Base-by-base conservation (phyloP, 2,113 vertebrate genomes). In the Pollimyrus isidori region DNA sequence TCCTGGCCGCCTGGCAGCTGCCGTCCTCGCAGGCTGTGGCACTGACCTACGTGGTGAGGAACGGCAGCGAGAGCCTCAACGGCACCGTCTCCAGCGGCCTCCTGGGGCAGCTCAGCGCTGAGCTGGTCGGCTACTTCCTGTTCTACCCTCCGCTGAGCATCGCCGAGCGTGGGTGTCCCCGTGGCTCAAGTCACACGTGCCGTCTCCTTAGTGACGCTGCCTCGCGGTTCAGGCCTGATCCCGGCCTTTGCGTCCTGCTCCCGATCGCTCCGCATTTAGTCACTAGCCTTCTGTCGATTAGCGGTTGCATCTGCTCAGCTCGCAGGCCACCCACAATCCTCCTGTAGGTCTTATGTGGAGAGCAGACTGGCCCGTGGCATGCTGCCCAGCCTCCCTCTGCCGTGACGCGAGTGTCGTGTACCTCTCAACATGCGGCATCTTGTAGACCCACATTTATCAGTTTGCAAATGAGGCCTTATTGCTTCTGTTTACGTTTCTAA, bases 91-190 rank as follows among this genome's bases (percentile, higher is more conserved):
- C 98, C 94, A 99, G 98, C 89, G 96, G 96, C 90, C 97, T 99
- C 62, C 97, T 99, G 73, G 97, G 97, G 92, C 97, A 98, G 93
- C 97, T 99, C 91, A 98, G 97, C 0, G 97, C 97, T 0, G 98
- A 99, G 93, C 95, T 99, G 92, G 97, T 99, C 90, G 98, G 98
- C 35, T 99, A 99, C 96, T 99, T 99, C 86, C 97, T 99, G 88
- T 98, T 97, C 93, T 99, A 97, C 94, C 98, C 98, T 0, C 98
- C 98, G 0, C 96, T 98, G 92, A 95, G 97, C 93, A 98, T 99
- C 7, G 98, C 98, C 1, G 98, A 99, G 93, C 97, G 98, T 99
- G 95, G 97, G 98, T 97, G 91, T 21, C 48, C 80, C n/a, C 50
- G 87, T 7, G 23, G 82, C 23, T 26, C 45, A 9, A 7, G 1